Conservation (phyloP, 2,888 invertebrate genomes). For the Caenorhabditis wallacei region DNA sequence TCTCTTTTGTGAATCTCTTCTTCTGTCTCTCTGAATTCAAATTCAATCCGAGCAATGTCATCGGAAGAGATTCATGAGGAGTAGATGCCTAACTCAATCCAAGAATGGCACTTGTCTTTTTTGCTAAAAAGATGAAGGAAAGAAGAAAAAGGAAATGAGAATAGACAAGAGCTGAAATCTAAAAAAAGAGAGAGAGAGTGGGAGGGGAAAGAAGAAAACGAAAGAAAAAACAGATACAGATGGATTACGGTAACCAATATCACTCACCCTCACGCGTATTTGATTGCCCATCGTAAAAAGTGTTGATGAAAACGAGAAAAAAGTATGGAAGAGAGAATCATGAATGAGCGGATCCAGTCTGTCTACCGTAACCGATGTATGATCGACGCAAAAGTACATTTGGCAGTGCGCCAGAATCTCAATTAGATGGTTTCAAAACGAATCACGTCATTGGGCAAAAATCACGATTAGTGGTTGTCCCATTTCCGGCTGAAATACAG, state of each 20-base stretch:
- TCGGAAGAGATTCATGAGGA: slow-evolving; percentile 48
- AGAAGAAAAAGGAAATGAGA: slow-evolving; percentile 3
- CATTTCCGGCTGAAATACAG: slow-evolving; percentile 27
- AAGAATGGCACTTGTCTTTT: slow-evolving; percentile 46
- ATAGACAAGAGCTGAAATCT: slow-evolving; percentile 4
- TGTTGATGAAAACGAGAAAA: slow-evolving; percentile 33
- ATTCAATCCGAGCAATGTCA: slow-evolving; percentile 56
- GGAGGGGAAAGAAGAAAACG: not conserved
- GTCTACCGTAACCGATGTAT: slow-evolving; percentile 58
- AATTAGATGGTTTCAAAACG: slow-evolving; percentile 37
- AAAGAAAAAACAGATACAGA: slow-evolving; percentile 3
- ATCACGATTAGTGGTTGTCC: slow-evolving; percentile 3
- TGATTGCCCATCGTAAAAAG: slow-evolving; percentile 38
- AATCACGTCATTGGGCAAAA: slow-evolving; percentile 50
- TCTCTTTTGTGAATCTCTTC: slow-evolving; percentile 32
- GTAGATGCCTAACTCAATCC: slow-evolving; percentile 49
- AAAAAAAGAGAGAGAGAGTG: no score
- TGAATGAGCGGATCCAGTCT: slow-evolving; percentile 48
- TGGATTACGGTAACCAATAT: slow-evolving; percentile 42
- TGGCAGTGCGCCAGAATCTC: slow-evolving; percentile 54
- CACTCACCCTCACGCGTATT: slow-evolving; percentile 19
- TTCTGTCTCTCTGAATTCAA: slow-evolving; percentile 39
- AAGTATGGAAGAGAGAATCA: not conserved
- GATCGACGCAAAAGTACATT: slow-evolving; percentile 41
- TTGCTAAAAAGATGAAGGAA: slow-evolving; percentile 5